phyloP scores from a whole-genome alignment of 2,888 invertebrate species.

The Augiades crinisus region DNA sequence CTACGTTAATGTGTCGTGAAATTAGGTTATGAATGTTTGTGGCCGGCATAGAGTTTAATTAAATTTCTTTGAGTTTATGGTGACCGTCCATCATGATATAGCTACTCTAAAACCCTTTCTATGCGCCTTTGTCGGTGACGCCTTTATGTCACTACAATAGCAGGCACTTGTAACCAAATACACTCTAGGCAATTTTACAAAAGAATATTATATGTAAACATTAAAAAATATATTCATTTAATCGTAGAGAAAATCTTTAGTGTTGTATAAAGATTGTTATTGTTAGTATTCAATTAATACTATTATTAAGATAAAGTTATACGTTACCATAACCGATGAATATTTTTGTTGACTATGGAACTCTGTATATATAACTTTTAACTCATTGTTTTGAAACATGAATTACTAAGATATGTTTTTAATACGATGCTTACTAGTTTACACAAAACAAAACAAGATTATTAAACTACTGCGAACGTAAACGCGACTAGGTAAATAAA shows the following conservation, averaged over 20 bases:
- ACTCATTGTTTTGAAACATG: not conserved
- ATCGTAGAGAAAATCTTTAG: too few species aligned
- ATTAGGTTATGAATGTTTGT: too few species aligned
- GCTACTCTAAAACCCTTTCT: slow-evolving; percentile 7
- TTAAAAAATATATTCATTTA: not conserved
- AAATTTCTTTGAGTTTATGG: too few species aligned
- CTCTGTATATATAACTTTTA: not conserved
- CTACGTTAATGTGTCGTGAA: too few species aligned
- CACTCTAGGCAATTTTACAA: slow-evolving; percentile 3
- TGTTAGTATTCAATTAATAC: too few species aligned
- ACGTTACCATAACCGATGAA: not conserved
- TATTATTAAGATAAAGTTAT: not conserved
- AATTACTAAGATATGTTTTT: too few species aligned
- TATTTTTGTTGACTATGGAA: too few species aligned
- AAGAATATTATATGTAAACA: not conserved
- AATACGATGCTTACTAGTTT: too few species aligned
- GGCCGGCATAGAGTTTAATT: too few species aligned
- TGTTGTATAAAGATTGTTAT: not conserved
- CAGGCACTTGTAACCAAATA: slow-evolving; percentile 40
- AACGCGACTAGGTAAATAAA: not conserved
- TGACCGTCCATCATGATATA: not conserved
- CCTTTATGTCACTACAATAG: slow-evolving; percentile 60
- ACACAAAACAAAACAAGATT: not conserved
- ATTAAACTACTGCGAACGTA: not conserved
- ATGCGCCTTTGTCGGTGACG: slow-evolving; percentile 42